Evolutionary conservation across 2,113 vertebrate genomes (phyloP).

Genomic region (Microcebus lehilahytsara): DNA sequence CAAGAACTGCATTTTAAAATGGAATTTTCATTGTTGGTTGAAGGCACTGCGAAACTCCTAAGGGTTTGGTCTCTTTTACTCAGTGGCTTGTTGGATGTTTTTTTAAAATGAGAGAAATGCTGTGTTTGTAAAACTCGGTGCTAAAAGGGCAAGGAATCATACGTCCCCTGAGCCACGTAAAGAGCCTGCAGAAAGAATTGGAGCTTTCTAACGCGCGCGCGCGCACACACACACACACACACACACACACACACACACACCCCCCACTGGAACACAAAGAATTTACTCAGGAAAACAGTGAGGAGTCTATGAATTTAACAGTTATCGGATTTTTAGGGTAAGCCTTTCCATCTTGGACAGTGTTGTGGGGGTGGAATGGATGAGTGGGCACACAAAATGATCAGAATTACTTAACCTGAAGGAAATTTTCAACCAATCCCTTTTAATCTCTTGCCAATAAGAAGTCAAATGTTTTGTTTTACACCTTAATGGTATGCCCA

Average conservation of each 20-base stretch:
- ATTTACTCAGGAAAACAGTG: constrained; percentile 80
- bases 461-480: constrained; percentile 79
- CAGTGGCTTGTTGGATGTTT: neutral
- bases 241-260: constrained; percentile 49
- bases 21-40: constrained; percentile 24
- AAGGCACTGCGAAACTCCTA: neutral
- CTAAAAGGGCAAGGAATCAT: constrained; percentile 82
- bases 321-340: constrained; percentile 65
- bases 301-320: constrained; percentile 77
- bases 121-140: constrained; percentile 80
- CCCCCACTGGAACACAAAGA: constrained; percentile 77
- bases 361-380: constrained; percentile 42
- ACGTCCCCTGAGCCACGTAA: constrained; percentile 77
- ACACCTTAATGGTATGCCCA: constrained; percentile 70
- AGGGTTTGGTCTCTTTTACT: constrained; percentile 27
- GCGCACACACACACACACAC: no score
- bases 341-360: constrained; percentile 70
- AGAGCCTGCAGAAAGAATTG: constrained; percentile 83
- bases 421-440: constrained; percentile 33
- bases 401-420: constrained; percentile 39
- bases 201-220: constrained; percentile 70
- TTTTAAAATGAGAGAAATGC: constrained; percentile 47
- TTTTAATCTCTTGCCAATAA: constrained; percentile 63
- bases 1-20: constrained; percentile 43
- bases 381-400: neutral